These are phyloP conservation scores for Nomada lathburiana DNA, from an alignment of 2,888 invertebrate genomes.

Conservation along the genomic window DNA sequence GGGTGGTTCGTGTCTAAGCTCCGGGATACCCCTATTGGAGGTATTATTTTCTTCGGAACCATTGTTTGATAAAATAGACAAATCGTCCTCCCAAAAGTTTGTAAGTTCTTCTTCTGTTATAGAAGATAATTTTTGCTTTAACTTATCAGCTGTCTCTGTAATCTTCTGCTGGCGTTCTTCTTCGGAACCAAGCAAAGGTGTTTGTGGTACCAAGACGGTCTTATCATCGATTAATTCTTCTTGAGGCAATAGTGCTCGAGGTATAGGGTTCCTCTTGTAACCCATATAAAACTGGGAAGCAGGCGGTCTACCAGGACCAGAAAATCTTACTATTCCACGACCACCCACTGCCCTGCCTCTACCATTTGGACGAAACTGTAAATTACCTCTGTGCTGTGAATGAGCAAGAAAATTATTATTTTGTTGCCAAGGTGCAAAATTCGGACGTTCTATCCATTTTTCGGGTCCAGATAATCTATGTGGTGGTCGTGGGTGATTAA, in stretches of 20 bases:
- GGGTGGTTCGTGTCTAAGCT: conserved; percentile 75
- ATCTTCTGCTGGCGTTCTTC: conserved; percentile 81
- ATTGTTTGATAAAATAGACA: conserved; percentile 41
- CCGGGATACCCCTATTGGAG: conserved; percentile 68
- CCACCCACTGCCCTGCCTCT: conserved; percentile 46
- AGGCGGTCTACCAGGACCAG: conserved; percentile 65
- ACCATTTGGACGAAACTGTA: conserved; percentile 37
- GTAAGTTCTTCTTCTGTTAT: conserved; percentile 74
- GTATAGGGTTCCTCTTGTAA: conserved; percentile 24
- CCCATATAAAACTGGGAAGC: conserved; percentile 14
- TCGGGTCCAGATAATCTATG: conserved; percentile 51
- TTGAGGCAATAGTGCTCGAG: background rate
- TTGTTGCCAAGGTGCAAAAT: conserved; percentile 56
- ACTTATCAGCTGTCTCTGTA: conserved; percentile 78
- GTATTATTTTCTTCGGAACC: conserved; percentile 24
- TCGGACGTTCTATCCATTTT: conserved; percentile 55
- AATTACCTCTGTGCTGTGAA: conserved; percentile 49
- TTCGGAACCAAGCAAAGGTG: conserved; percentile 79
- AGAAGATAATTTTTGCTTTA: conserved; percentile 78
- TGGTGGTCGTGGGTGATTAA: conserved; percentile 52
- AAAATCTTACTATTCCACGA: conserved; percentile 59
- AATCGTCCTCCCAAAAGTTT: conserved; percentile 76
- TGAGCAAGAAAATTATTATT: conserved; percentile 55
- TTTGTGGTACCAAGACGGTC: conserved; percentile 18
- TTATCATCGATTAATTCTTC: conserved; percentile 21